Evolutionary conservation across 1,140 invertebrate species (phyloP), one percentile per base, ranked within the genome.

Genomic region (Drosophila serrata): DNA sequence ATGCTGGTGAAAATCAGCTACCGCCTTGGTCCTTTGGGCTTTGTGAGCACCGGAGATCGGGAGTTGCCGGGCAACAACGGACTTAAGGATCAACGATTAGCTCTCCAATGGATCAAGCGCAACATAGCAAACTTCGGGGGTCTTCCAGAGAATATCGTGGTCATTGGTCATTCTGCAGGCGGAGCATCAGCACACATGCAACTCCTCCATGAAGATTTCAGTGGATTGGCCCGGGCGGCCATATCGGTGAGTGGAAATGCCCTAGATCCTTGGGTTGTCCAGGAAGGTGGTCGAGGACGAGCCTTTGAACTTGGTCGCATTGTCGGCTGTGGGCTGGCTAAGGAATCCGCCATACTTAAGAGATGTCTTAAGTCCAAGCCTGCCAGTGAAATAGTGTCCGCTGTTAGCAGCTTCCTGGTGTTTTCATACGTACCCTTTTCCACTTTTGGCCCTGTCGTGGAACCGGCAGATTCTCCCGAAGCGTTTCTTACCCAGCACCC

Each of bases 1-100:
- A 93, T 96, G 12, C 91, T 94, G 19, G 95, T 96, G 0, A 94
- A 94, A 9, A 88, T 96, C 0, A 95, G 95, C 81, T 96, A 95
- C 81, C 88, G 95, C 13, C 76, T 96, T 12, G 95, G 95, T 22
- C 93, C 94, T 4, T 75, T 95, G 35, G 95, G 82, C 24, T 74
- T 65, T 46, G 12, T 59, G 0, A 95, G 94, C 43, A 67, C 64
- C 15, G 69, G 65, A 5, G 67, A 82, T 57, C 43, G 9, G 0
- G 56, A 78, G 8, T 63, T 87, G 13, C 65, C 90, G 0, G 91
- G 91, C 1, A 92, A 92, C 68, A 79, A 72, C 42, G 91, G 91
- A 1, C 48, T 92, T 6, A 92, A 92, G 45, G 91, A 92, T 67
- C 91, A 92, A 48, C 62, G 67, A 0, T 56, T 88, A 31, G 84